A percentile compares a stretch with the other conserved stretches of the same genome.
These are phyloP conservation scores for Aphidius colemani DNA, from an alignment of 2,888 invertebrate genomes.

Conservation along the genomic window DNA sequence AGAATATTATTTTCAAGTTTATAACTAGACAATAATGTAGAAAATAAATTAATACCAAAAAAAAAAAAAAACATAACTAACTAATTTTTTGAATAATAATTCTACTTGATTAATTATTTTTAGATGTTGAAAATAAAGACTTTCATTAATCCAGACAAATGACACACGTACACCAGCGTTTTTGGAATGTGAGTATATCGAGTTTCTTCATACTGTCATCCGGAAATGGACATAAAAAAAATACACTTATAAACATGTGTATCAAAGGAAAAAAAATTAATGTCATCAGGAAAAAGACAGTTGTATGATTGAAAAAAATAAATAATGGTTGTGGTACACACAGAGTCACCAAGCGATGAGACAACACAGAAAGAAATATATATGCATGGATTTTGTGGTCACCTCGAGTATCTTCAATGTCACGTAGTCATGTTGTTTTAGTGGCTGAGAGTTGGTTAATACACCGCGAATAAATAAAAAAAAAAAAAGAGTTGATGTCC, in stretches of 20 bases:
- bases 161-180: constrained; percentile 12
- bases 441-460: constrained; percentile 29
- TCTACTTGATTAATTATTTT: constrained; percentile 21
- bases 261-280: constrained; percentile 13
- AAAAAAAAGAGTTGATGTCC: too few species aligned
- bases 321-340: constrained; percentile 21
- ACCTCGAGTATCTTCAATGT: constrained; percentile 38
- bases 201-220: constrained; percentile 7
- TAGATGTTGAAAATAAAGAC: constrained; percentile 11
- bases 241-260: not conserved
- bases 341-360: constrained; percentile 17
- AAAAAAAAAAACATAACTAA: not conserved
- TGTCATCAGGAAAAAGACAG: constrained; percentile 25
- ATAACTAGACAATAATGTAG: not conserved
- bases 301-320: constrained; percentile 21
- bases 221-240: constrained; percentile 9
- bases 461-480: too few species aligned
- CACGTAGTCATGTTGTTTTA: constrained; percentile 47
- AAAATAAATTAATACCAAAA: too few species aligned
- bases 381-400: constrained; percentile 30
- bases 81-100: not conserved
- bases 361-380: constrained; percentile 30
- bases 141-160: constrained; percentile 22
- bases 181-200: constrained; percentile 20
- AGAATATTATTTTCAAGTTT: not conserved